Conservation (phyloP, 2,797 vertebrate genomes). For the Sebastes taczanowskii region DNA sequence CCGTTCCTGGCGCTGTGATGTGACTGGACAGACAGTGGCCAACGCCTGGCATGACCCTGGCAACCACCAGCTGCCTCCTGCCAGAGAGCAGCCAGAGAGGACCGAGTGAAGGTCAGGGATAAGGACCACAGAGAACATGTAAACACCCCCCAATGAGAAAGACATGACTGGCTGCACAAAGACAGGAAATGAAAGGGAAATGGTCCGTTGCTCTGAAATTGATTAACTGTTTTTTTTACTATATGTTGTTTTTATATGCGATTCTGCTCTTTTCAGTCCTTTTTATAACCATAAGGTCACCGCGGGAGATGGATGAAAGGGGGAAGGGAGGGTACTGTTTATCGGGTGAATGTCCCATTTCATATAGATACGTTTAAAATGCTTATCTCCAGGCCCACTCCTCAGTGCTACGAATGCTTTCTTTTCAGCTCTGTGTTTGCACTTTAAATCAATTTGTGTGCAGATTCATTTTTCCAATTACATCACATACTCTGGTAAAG, state of each 20-base stretch:
- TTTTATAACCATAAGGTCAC: not conserved
- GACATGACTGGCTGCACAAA: constrained; percentile 17
- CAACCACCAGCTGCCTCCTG: constrained; percentile 71
- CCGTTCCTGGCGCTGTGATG: constrained; percentile 53
- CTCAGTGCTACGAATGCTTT: constrained; percentile 43
- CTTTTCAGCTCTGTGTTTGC: constrained; percentile 54
- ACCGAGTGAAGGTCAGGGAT: constrained; percentile 72
- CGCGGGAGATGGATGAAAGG: not conserved
- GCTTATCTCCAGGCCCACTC: constrained; percentile 75
- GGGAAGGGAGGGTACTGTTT: constrained; percentile 5
- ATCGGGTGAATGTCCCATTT: constrained; percentile 38
- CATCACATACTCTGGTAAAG: constrained; percentile 83
- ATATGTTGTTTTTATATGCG: not conserved
- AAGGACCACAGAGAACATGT: constrained; percentile 55
- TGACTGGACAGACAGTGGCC: constrained; percentile 65
- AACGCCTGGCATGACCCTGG: constrained; percentile 77
- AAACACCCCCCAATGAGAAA: constrained; percentile 43
- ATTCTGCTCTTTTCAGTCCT: not conserved
- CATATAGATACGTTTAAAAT: constrained; percentile 62
- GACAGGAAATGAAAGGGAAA: constrained; percentile 4
- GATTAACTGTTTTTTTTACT: not conserved
- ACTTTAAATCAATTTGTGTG: constrained; percentile 87
- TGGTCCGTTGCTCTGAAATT: not conserved
- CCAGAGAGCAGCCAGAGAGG: constrained; percentile 53
- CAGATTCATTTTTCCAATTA: constrained; percentile 87